Percentiles rank a stretch among this genome's conserved stretches.
These are phyloP conservation scores for Acanthurus leucopareius DNA, from an alignment of 2,797 vertebrate species.

Conservation along the genomic window DNA sequence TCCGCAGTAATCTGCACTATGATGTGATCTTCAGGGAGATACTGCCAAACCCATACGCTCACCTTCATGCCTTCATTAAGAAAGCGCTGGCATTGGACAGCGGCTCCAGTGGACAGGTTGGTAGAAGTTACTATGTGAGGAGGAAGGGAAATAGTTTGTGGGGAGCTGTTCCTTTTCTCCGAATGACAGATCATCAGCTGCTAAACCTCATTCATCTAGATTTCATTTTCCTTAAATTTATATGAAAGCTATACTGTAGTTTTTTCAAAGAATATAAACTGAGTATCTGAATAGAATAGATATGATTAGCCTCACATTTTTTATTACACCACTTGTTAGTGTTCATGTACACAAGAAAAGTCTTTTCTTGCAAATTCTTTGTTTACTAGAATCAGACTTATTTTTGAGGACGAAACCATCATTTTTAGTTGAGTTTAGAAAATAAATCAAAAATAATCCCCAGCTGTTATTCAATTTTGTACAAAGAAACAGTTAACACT, in stretches of 20 bases:
- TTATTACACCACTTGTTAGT: too few relatives aligned
- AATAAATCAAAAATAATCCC: too few relatives aligned
- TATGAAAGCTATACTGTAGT: not conserved
- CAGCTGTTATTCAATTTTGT: too few relatives aligned
- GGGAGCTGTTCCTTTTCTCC: not conserved
- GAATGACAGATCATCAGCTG: too few relatives aligned
- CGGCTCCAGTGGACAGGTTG: slow-evolving; percentile 85
- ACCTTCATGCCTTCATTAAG: slow-evolving; percentile 91
- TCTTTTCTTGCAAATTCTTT: too few relatives aligned
- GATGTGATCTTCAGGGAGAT: slow-evolving; percentile 95
- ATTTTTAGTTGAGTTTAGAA: too few relatives aligned
- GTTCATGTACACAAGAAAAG: too few relatives aligned
- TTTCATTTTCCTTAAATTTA: not conserved
- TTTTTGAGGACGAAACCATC: too few relatives aligned
- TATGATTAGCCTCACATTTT: too few relatives aligned
- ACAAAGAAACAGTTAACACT: too few relatives aligned
- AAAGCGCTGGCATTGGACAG: slow-evolving; percentile 86
- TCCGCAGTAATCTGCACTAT: slow-evolving; percentile 94
- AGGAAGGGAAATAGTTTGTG: not conserved
- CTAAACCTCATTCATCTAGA: too few relatives aligned
- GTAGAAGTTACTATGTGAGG: slow-evolving; percentile 22
- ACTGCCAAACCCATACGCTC: slow-evolving; percentile 87
- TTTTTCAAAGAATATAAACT: not conserved
- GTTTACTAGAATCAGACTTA: too few relatives aligned
- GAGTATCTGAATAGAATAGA: not conserved